Conservation (phyloP, 2,888 invertebrate genomes). For the Torymus auratus region DNA sequence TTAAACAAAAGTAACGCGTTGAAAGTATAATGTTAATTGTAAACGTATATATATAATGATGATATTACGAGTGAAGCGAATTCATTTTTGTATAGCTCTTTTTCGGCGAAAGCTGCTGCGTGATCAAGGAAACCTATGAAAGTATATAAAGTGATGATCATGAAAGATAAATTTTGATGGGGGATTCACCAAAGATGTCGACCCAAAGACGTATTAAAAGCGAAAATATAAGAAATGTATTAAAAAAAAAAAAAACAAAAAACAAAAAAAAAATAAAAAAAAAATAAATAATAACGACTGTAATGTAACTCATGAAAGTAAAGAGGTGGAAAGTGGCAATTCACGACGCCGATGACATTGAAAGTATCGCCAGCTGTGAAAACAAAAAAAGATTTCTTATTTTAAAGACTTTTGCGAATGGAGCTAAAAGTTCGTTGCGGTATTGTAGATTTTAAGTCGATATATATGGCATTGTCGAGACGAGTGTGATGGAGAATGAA, state of each 20-base stretch:
- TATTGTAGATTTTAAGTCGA: constrained; percentile 52
- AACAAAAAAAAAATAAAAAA: constrained; percentile 17
- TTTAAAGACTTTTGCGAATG: constrained; percentile 48
- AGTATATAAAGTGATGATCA: constrained; percentile 31
- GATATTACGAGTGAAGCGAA: constrained; percentile 27
- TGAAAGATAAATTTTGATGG: constrained; percentile 35
- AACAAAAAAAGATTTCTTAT: constrained; percentile 51
- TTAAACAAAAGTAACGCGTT: constrained; percentile 46
- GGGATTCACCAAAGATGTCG: constrained; percentile 69
- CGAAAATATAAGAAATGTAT: constrained; percentile 48
- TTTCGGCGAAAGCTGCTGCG: constrained; percentile 38
- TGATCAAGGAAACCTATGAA: constrained; percentile 42
- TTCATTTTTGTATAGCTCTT: constrained; percentile 50
- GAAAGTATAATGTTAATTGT: constrained; percentile 45
- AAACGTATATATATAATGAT: constrained; percentile 29
- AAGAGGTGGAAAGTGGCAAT: constrained; percentile 10
- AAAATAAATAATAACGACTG: background rate
- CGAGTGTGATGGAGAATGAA: constrained; percentile 32
- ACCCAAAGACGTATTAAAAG: constrained; percentile 67
- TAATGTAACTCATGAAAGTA: constrained; percentile 29
- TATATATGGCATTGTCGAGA: constrained; percentile 38
- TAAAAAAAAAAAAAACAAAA: constrained; percentile 29
- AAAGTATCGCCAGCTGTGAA: constrained; percentile 55
- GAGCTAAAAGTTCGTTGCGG: constrained; percentile 30
- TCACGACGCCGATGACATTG: constrained; percentile 31